Evolutionary conservation across 1,140 invertebrate genomes (phyloP).

Genomic region (Popillia japonica): DNA sequence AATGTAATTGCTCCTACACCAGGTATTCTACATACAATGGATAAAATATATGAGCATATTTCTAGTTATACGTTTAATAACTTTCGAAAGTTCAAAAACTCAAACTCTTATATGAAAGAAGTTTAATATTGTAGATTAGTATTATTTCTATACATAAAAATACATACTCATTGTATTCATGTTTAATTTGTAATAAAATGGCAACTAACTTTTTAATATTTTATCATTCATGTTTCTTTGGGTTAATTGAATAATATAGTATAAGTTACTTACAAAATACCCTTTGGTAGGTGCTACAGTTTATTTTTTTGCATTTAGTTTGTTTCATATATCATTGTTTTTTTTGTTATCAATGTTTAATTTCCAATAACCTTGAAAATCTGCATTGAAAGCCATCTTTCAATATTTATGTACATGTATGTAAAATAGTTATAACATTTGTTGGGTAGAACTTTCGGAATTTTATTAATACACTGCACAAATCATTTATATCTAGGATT

Average conservation of each 20-base stretch:
- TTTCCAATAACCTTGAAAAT: no score
- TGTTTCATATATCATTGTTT: no score
- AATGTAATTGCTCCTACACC: conserved; percentile 7
- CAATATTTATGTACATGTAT: no score
- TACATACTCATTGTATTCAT: not conserved
- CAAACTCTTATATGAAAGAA: not conserved
- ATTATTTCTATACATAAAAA: not conserved
- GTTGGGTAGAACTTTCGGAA: not conserved
- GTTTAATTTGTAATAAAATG: not conserved
- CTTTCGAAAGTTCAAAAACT: not conserved
- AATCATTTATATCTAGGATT: not conserved
- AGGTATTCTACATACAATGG: conserved; percentile 22
- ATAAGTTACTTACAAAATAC: no score
- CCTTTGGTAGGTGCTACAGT: no score
- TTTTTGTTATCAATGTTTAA: no score
- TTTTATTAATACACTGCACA: not conserved
- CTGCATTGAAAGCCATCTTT: no score
- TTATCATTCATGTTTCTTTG: not conserved
- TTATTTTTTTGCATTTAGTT: no score
- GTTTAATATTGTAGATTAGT: not conserved
- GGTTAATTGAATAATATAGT: not conserved
- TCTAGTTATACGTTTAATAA: not conserved
- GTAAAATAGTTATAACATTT: no score
- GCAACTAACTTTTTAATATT: conserved; percentile 20
- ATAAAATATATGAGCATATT: conserved; percentile 15